Percentiles rank a stretch among this genome's conserved stretches.
phyloP scores from a whole-genome alignment of 2,888 invertebrate genomes.

The Blera fallax region DNA sequence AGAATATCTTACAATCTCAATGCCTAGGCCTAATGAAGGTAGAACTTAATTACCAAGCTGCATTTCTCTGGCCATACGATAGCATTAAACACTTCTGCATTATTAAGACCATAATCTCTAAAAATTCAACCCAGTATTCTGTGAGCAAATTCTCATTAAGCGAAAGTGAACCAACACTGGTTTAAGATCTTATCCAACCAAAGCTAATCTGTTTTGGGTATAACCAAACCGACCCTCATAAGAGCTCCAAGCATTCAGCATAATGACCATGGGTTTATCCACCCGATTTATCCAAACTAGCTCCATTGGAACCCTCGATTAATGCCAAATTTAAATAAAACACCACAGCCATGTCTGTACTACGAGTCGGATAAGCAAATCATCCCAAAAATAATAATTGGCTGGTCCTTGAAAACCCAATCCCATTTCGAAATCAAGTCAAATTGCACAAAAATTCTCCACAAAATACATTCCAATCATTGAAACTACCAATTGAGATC shows the following conservation, averaged over 20 bases:
- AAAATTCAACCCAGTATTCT: background rate
- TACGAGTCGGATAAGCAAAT: background rate
- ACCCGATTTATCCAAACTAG: background rate
- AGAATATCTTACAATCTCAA: no score
- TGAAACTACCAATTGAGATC: background rate
- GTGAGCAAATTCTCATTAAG: background rate
- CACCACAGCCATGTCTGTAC: background rate
- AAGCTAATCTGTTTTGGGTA: background rate
- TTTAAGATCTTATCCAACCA: background rate
- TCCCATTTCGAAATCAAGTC: background rate
- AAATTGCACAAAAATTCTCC: background rate
- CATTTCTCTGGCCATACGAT: no score
- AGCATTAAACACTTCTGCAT: no score
- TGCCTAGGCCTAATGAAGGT: no score
- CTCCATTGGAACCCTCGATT: background rate
- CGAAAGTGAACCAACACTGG: background rate
- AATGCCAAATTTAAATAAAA: background rate
- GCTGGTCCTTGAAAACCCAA: background rate
- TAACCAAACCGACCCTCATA: background rate
- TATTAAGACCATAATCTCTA: background rate
- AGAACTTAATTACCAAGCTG: no score
- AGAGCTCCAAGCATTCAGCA: background rate
- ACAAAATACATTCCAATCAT: background rate
- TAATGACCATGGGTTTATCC: background rate
- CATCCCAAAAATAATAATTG: background rate